Evolutionary conservation across 2,113 vertebrate genomes (phyloP).

Genomic region (Tenebrosternarchus preto): DNA sequence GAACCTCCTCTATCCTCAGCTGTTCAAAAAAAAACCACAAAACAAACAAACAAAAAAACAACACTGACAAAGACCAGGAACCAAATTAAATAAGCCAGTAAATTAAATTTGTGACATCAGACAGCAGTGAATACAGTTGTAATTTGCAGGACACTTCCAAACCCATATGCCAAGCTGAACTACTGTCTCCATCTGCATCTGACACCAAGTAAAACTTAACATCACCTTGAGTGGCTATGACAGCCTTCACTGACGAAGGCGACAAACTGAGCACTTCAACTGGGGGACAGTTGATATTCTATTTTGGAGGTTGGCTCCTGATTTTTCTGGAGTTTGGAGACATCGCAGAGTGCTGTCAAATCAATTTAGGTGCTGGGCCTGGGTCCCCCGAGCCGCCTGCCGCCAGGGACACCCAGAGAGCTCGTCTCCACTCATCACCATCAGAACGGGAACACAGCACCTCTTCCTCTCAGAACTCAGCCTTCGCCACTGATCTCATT

Average conservation of each 20-base stretch:
- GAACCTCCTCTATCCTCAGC: background rate
- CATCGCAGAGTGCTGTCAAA: background rate
- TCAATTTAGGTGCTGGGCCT: background rate
- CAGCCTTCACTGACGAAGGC: background rate
- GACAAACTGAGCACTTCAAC: background rate
- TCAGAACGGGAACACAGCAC: background rate
- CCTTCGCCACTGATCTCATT: background rate
- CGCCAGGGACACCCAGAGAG: background rate
- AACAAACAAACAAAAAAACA: too few species aligned
- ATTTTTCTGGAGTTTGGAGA: background rate
- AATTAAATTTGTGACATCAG: background rate
- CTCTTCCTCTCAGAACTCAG: background rate
- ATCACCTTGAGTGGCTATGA: background rate
- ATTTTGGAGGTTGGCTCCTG: background rate
- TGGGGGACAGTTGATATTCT: background rate
- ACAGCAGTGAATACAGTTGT: background rate
- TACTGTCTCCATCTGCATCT: background rate
- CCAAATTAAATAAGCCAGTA: background rate
- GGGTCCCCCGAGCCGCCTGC: background rate
- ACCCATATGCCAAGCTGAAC: background rate
- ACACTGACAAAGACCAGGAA: too few species aligned
- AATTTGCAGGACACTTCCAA: background rate
- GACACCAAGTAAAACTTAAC: background rate
- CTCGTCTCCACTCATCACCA: background rate
- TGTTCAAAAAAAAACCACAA: constrained; percentile 7